Conservation (phyloP, 2,113 vertebrate species). For the Paradoxurus hermaphroditus region DNA sequence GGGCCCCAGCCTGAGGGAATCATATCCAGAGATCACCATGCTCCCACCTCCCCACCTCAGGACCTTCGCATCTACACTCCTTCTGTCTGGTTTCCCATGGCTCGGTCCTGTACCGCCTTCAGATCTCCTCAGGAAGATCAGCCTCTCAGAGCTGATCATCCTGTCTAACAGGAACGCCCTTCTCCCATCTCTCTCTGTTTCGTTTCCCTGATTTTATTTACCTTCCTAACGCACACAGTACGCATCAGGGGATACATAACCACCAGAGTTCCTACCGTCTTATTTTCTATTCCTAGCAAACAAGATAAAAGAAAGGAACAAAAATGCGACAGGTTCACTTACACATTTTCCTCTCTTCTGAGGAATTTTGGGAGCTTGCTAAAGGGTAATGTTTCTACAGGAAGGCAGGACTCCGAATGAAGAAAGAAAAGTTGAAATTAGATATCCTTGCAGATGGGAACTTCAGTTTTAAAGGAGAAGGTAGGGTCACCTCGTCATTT, state of each 20-base stretch:
- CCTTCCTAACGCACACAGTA: not conserved
- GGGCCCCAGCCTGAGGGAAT: not conserved
- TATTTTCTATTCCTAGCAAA: not conserved
- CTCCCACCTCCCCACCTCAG: not conserved
- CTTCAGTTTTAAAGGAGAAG: not conserved
- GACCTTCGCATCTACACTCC: not conserved
- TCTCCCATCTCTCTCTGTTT: not conserved
- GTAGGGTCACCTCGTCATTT: not conserved
- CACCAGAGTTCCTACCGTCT: not conserved
- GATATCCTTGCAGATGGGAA: not conserved
- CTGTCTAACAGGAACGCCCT: not conserved
- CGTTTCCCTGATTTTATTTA: not conserved
- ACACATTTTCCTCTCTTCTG: not conserved
- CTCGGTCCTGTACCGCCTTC: not conserved
- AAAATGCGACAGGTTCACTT: not conserved
- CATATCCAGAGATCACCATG: not conserved
- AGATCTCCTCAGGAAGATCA: not conserved
- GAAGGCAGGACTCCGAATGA: not conserved
- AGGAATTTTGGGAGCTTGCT: not conserved
- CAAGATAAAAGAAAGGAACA: not conserved
- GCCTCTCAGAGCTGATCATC: not conserved
- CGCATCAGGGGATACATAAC: not conserved
- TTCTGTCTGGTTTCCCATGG: not conserved
- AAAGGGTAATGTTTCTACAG: not conserved
- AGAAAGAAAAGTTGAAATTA: not conserved